A percentile compares a stretch with the other conserved stretches of the same genome.
Conservation (phyloP, 2,113 vertebrate species). For the Sterrhoptilus dennistouni region DNA sequence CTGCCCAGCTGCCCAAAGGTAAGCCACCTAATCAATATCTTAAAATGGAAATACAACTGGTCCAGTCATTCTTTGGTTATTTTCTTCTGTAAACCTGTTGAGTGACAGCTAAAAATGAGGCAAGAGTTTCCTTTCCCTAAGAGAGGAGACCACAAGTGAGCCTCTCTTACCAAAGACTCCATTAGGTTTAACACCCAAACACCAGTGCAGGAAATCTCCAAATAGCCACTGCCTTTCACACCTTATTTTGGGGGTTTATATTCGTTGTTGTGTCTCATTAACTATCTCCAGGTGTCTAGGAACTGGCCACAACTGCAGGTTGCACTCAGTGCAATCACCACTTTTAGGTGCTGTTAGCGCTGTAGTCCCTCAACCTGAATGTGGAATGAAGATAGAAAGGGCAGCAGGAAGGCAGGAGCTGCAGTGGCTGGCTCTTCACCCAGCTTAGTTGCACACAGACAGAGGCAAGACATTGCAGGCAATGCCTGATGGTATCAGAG, state of each 20-base stretch:
- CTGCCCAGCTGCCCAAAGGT: neutral
- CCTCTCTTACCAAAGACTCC: neutral
- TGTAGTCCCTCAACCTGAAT: rapidly evolving
- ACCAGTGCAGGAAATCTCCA: neutral
- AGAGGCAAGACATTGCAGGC: neutral
- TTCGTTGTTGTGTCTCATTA: neutral
- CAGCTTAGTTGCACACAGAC: neutral
- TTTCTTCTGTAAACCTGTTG: neutral
- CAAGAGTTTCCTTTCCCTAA: neutral
- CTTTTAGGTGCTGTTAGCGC: neutral
- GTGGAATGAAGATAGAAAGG: neutral
- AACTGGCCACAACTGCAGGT: neutral
- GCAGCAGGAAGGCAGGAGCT: neutral
- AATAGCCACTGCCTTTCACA: neutral
- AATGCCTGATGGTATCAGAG: neutral
- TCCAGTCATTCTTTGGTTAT: neutral
- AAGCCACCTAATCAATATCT: neutral
- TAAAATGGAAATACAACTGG: neutral
- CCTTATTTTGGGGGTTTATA: neutral
- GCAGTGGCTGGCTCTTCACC: neutral
- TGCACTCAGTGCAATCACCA: neutral
- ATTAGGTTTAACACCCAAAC: neutral
- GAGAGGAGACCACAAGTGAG: neutral
- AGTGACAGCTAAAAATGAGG: neutral
- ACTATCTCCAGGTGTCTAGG: neutral